phyloP scores from a whole-genome alignment of 2,113 vertebrate genomes.

The Microcebus lehilahytsara region DNA sequence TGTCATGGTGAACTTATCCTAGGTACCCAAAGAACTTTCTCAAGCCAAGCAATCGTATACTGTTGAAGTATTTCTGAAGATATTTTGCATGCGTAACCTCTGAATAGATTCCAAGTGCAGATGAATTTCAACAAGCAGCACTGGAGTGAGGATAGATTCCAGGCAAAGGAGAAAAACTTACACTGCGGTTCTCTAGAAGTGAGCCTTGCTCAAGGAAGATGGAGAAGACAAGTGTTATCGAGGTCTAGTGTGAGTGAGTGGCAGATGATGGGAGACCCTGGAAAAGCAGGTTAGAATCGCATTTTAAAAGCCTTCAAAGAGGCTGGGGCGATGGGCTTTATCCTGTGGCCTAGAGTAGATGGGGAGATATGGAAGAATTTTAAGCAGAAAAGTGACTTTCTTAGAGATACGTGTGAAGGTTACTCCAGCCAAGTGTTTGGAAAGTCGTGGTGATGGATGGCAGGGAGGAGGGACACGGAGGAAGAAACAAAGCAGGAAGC shows the following conservation, averaged over 20 bases:
- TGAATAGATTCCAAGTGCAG: background rate
- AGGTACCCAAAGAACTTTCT: slow-evolving; percentile 4
- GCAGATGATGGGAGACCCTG: background rate
- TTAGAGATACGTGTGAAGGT: background rate
- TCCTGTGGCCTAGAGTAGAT: background rate
- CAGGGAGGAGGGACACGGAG: background rate
- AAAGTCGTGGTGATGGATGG: background rate
- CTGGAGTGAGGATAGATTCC: background rate
- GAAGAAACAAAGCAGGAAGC: background rate
- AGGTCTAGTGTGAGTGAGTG: background rate
- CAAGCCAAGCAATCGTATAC: background rate
- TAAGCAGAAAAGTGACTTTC: background rate
- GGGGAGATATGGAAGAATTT: background rate
- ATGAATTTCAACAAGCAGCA: background rate
- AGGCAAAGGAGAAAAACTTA: background rate
- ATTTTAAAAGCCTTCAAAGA: background rate
- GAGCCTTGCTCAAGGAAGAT: background rate
- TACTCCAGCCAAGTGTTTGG: background rate
- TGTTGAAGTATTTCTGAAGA: background rate
- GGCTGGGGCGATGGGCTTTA: background rate
- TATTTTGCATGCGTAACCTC: background rate
- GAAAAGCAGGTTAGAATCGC: background rate
- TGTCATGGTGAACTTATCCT: background rate
- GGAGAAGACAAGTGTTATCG: background rate
- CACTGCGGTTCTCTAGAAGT: background rate